Conservation (phyloP, 2,888 invertebrate genomes). For the Phyto melanocephala region DNA sequence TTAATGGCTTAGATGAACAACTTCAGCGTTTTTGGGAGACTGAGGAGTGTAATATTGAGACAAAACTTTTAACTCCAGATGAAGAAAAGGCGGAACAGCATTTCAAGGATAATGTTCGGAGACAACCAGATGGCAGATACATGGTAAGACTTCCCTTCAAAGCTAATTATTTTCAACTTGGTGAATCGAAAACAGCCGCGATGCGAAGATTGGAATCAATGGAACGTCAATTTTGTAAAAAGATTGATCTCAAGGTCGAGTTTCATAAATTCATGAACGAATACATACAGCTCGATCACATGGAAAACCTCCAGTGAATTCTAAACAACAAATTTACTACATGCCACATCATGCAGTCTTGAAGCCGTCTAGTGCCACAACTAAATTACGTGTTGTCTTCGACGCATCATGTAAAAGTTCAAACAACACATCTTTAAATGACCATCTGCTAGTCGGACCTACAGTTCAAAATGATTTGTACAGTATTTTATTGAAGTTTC, state of each 20-base stretch:
- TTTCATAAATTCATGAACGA: neutral
- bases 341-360: slow-evolving; percentile 67
- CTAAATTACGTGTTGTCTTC: slow-evolving; percentile 68
- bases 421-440: slow-evolving; percentile 54
- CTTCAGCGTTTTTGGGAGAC: slow-evolving; percentile 55
- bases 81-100: slow-evolving; percentile 50
- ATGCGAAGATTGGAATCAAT: slow-evolving; percentile 15
- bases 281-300: neutral
- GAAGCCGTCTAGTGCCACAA: slow-evolving; percentile 64
- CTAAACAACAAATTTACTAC: neutral
- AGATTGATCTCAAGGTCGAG: neutral
- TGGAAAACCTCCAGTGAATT: neutral
- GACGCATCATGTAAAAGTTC: slow-evolving; percentile 67
- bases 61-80: slow-evolving; percentile 20
- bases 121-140: slow-evolving; percentile 24
- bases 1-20: slow-evolving; percentile 19
- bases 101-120: slow-evolving; percentile 15
- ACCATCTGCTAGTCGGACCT: slow-evolving; percentile 63
- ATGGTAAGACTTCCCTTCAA: slow-evolving; percentile 54
- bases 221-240: slow-evolving; percentile 35
- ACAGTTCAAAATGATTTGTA: slow-evolving; percentile 43
- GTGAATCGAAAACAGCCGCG: slow-evolving; percentile 23
- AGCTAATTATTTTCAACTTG: slow-evolving; percentile 1
- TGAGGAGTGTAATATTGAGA: slow-evolving; percentile 30
- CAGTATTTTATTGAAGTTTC: slow-evolving; percentile 10